Evolutionary conservation across 2,888 invertebrate species (phyloP).

Genomic region (Ceriagrion tenellum): DNA sequence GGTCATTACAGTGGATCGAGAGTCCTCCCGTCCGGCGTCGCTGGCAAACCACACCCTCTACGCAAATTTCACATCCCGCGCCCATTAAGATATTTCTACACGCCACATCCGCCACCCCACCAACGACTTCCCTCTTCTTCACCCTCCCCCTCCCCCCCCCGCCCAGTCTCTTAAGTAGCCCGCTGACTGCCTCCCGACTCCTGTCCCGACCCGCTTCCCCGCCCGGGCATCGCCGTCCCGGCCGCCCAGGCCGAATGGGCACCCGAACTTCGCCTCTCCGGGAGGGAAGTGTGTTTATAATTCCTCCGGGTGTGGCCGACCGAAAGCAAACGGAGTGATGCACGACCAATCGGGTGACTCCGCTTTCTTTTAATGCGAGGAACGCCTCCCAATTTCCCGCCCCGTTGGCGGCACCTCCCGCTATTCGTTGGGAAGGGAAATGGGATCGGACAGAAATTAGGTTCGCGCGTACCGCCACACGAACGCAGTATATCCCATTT

Average conservation of each 20-base stretch:
- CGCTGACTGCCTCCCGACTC: no score
- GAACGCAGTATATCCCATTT: neutral
- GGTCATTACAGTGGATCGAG: neutral
- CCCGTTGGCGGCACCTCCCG: neutral
- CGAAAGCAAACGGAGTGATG: neutral
- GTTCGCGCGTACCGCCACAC: neutral
- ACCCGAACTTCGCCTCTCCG: neutral
- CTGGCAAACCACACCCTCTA: neutral
- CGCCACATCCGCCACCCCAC: neutral
- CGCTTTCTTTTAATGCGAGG: neutral
- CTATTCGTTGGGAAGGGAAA: neutral
- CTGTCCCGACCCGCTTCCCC: neutral
- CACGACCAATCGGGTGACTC: neutral
- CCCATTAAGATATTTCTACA: neutral
- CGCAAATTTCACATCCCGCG: neutral
- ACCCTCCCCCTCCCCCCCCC: no score
- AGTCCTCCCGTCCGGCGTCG: neutral
- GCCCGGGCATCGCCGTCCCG: neutral
- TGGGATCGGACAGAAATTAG: neutral
- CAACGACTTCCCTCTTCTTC: no score
- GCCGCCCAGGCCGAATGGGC: neutral
- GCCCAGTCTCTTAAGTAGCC: no score
- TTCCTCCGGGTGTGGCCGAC: neutral
- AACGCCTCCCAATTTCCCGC: neutral
- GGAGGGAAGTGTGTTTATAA: neutral